Base-by-base conservation (phyloP, 2,888 invertebrate species). In the Dryobotodes eremita region DNA sequence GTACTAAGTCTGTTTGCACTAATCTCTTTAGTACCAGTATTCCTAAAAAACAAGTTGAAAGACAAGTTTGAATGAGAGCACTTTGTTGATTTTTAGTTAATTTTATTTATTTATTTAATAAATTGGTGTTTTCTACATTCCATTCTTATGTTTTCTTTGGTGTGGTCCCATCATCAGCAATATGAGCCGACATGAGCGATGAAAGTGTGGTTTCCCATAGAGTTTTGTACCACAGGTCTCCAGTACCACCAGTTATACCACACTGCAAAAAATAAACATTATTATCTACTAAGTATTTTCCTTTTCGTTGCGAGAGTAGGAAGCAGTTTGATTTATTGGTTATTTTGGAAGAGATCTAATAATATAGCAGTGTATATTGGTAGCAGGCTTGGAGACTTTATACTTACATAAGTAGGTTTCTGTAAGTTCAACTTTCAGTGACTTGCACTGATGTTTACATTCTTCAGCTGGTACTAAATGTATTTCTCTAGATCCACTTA, bases 241-340 rank as follows among this genome's bases (percentile, higher is more conserved):
- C 98, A 98, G 90, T 98, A 98, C 98, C 98, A 98, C 98, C 98
- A 98, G 92, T 98, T 98, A 92, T 98, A 98, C 97, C 98, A 98
- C 88, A 98, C 98, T 98, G 96, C 86, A 97, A 97, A 87, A n/a
- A 90, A 92, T 91, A 84, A 89, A 59, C 1, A 64, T 17, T 20
- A 90, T 88, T 42, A 75, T 23, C 5, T 55, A 26, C 20, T 17
- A 55, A 4, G 2, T 23, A 23, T 42, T 31, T 26, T 36, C 20
- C 13, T 50, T 48, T 20, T 68, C 15, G 26, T 17, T 55, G 17
- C 2, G 5, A 17, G 17, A 72, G 7, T 26, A 71, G 46, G 17
- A 50, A 26, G 13, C 20, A 26, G 66, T 46, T 66, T 20, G 17
- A 17, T 10, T 46, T 42, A 26, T 42, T 46, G 26, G 31, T 55